phyloP scores from a whole-genome alignment of 2,113 vertebrate genomes.

The Lampris incognitus region DNA sequence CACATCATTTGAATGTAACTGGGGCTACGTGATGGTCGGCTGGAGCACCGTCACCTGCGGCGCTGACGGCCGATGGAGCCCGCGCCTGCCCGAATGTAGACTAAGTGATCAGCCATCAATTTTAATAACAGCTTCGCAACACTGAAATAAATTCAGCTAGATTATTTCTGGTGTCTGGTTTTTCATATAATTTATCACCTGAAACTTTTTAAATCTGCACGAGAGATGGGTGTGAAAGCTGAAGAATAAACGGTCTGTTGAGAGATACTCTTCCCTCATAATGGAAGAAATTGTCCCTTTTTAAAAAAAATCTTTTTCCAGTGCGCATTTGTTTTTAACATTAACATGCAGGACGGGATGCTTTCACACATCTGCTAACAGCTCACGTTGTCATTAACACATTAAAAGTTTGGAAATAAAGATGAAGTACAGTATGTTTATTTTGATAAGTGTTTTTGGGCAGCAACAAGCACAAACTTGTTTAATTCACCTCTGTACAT shows the following conservation, averaged over 20 bases:
- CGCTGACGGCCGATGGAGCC: slow-evolving; percentile 47
- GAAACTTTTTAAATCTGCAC: neutral
- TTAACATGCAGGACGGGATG: neutral
- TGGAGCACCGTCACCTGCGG: slow-evolving; percentile 28
- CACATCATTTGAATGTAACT: slow-evolving; percentile 30
- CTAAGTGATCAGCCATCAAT: slow-evolving; percentile 17
- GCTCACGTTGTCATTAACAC: slow-evolving; percentile 40
- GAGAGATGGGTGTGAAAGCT: no score
- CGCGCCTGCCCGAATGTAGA: slow-evolving; percentile 55
- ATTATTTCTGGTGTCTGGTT: neutral
- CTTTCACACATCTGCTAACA: neutral
- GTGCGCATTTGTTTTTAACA: neutral
- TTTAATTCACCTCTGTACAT: slow-evolving; percentile 77
- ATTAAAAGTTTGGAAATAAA: slow-evolving; percentile 68
- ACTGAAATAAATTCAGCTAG: no score
- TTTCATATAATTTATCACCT: neutral
- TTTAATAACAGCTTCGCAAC: neutral
- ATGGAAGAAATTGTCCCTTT: neutral
- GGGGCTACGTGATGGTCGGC: slow-evolving; percentile 27
- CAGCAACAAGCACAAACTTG: slow-evolving; percentile 73
- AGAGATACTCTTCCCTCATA: neutral
- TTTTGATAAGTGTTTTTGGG: slow-evolving; percentile 73
- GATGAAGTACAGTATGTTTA: slow-evolving; percentile 80
- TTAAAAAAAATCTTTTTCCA: neutral
- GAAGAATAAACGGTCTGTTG: neutral